phyloP scores from a whole-genome alignment of 2,888 invertebrate species.

The Sicus ferrugineus region DNA sequence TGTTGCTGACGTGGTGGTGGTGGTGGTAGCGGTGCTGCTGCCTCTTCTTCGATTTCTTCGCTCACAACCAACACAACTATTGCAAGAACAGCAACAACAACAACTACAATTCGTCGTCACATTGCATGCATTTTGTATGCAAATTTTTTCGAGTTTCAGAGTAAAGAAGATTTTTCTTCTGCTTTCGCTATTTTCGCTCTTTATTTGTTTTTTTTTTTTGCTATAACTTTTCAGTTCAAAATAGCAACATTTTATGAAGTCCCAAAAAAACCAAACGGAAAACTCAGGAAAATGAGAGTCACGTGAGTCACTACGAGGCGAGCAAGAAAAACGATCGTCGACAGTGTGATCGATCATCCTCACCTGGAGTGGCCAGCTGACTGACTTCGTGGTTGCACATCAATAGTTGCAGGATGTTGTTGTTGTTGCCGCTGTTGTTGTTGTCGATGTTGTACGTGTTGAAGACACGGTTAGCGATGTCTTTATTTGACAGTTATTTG shows the following conservation, averaged over 20 bases:
- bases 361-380: slow-evolving; percentile 10
- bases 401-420: background rate
- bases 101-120: background rate
- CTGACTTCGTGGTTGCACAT: background rate
- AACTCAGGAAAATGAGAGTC: background rate
- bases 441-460: background rate
- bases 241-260: slow-evolving; percentile 11
- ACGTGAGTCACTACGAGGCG: background rate
- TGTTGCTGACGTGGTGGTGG: background rate
- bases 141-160: slow-evolving; percentile 21
- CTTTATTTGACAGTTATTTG: slow-evolving; percentile 34
- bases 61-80: background rate
- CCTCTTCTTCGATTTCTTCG: background rate
- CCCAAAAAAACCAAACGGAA: background rate
- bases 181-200: background rate
- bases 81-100: background rate
- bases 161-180: background rate
- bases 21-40: background rate
- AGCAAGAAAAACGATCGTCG: slow-evolving; percentile 16
- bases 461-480: slow-evolving; percentile 20
- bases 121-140: slow-evolving; percentile 26
- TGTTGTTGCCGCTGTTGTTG: background rate
- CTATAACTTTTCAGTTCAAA: no score
- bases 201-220: background rate
- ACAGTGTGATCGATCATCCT: slow-evolving; percentile 30